Percentiles rank a stretch among this genome's conserved stretches.
Evolutionary conservation across 2,797 vertebrate species (phyloP).

Genomic region (Cynodonichthys magdalenae): DNA sequence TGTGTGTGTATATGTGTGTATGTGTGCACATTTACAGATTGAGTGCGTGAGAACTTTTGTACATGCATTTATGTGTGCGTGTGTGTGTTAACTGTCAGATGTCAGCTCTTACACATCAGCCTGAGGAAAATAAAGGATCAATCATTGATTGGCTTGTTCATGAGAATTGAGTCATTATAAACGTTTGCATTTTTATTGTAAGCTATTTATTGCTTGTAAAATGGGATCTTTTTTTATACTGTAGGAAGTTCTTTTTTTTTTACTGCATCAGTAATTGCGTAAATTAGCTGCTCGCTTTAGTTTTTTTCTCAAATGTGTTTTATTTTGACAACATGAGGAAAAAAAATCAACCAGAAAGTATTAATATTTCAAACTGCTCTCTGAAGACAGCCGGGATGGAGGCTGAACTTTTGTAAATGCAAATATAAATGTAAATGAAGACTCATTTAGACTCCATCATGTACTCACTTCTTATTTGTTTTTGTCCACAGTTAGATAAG

Average conservation of each 20-base stretch:
- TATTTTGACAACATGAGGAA: slow-evolving; percentile 26
- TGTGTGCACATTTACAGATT: neutral
- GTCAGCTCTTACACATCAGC: slow-evolving; percentile 48
- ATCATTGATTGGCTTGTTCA: slow-evolving; percentile 43
- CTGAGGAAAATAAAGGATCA: slow-evolving; percentile 44
- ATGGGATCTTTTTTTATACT: neutral
- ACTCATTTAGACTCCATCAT: slow-evolving; percentile 55
- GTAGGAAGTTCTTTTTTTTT: neutral
- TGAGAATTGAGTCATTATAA: slow-evolving; percentile 40
- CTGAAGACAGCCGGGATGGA: slow-evolving; percentile 10
- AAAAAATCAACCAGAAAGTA: slow-evolving; percentile 31
- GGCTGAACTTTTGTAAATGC: slow-evolving; percentile 13
- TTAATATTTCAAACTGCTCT: slow-evolving; percentile 33
- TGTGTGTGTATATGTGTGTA: slow-evolving; percentile 12
- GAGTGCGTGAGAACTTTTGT: slow-evolving; percentile 4
- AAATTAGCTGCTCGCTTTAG: neutral
- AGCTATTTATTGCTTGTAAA: neutral
- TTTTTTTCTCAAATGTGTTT: slow-evolving; percentile 30
- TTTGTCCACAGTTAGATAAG: slow-evolving; percentile 44
- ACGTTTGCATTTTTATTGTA: neutral
- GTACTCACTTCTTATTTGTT: slow-evolving; percentile 50
- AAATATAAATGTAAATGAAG: slow-evolving; percentile 36
- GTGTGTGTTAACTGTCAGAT: slow-evolving; percentile 62
- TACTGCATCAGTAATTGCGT: neutral
- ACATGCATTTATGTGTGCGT: slow-evolving; percentile 8